These are phyloP conservation scores for Patella depressa DNA, from an alignment of 2,888 invertebrate species.

Conservation along the genomic window DNA sequence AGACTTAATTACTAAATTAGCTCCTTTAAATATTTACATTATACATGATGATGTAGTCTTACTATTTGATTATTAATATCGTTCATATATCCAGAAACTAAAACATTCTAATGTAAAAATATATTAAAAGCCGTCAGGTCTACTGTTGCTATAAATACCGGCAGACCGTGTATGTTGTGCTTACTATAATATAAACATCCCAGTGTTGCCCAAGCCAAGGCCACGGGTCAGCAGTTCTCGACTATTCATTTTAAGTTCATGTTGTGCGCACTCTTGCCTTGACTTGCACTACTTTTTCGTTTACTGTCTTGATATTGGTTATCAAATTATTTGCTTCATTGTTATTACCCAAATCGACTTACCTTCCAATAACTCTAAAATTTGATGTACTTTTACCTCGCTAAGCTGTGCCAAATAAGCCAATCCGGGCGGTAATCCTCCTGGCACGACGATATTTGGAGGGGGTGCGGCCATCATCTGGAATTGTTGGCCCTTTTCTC, in stretches of 20 bases:
- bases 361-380: slow-evolving; percentile 59
- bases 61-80: too few relatives aligned
- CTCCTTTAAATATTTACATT: too few relatives aligned
- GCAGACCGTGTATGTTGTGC: too few relatives aligned
- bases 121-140: too few relatives aligned
- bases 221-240: too few relatives aligned
- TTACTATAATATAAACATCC: too few relatives aligned
- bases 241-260: neutral
- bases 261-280: neutral
- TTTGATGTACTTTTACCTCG: slow-evolving; percentile 56
- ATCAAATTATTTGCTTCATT: neutral
- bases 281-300: neutral
- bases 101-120: too few relatives aligned
- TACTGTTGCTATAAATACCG: too few relatives aligned
- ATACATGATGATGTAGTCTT: too few relatives aligned
- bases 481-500: slow-evolving; percentile 10
- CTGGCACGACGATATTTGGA: slow-evolving; percentile 35
- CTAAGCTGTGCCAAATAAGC: slow-evolving; percentile 51
- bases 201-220: too few relatives aligned
- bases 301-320: neutral
- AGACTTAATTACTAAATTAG: too few relatives aligned
- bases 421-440: slow-evolving; percentile 56
- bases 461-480: slow-evolving; percentile 31
- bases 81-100: too few relatives aligned
- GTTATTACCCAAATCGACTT: neutral